Base-by-base conservation (phyloP, 1,140 invertebrate genomes). In the Tetramorium simillimum region DNA sequence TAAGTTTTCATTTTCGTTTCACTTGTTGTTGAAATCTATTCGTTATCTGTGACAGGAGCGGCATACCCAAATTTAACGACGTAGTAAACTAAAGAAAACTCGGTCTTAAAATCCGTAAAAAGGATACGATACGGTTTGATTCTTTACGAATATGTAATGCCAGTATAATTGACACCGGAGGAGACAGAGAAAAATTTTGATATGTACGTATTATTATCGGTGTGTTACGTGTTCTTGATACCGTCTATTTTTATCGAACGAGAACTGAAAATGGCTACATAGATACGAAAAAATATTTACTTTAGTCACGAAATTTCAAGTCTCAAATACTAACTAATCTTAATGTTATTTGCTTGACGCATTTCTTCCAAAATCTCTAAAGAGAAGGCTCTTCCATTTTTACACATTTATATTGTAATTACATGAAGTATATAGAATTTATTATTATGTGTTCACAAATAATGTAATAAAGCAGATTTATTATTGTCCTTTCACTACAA, bases 231-330 rank as follows among this genome's bases (percentile, higher is more conserved):
- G 9, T 62, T 10, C 80, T 82, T 60, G 21, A 81, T 40, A 72
- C 3, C 33, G 4, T 60, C 80, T 82, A 46, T 73, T 82, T 60
- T 58, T 82, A 58, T 37, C 12, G 33, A 40, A 60, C n/a, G 12
- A 37, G 24, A 82, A 28, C 3, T 33, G 18, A 73, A 60, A 56
- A 81, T 53, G 18, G 53, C 53, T 58, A 18, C 53, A 73, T 5
- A 46, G n/a, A 16, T 21, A 4, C 21, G 4, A 1, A 81, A 56
- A 43, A 56, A 46, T 33, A 60, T 73, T n/a, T 40, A n/a, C 7
- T 46, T 28, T 24, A 18, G 9, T 18, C 24, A 40, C 16, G 3
- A 53, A 24, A 46, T 14, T 33, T 10, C 33, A 33, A 10, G 7
- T 60, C 10, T 43, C 9, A 60, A 4, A 21, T 49, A 28, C 58